Conservation (phyloP, 2,797 vertebrate genomes). For the Microctenopoma stevenorrisi region DNA sequence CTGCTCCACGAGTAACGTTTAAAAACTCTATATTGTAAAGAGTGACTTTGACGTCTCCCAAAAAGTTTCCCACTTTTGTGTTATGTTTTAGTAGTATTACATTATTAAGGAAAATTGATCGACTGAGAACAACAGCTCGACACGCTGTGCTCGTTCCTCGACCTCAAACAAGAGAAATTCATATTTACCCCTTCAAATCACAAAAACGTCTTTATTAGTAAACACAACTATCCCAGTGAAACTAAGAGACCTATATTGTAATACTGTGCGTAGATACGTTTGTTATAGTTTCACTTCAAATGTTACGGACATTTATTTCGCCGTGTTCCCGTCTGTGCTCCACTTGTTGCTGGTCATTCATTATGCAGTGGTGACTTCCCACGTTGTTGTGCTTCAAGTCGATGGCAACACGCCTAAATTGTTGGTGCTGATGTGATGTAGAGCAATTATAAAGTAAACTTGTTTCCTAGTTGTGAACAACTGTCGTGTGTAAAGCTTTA, state of each 20-base stretch:
- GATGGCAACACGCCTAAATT: constrained; percentile 39
- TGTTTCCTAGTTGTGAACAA: background rate
- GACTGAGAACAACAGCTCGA: constrained; percentile 72
- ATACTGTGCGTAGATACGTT: background rate
- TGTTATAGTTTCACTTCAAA: constrained; percentile 1
- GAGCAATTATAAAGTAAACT: too few relatives aligned
- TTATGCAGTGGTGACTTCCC: constrained; percentile 53
- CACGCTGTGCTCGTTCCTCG: constrained; percentile 48
- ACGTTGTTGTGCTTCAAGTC: constrained; percentile 51
- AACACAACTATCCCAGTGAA: accelerated
- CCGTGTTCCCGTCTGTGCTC: constrained; percentile 23
- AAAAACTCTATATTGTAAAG: accelerated
- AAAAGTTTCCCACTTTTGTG: background rate
- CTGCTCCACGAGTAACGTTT: background rate
- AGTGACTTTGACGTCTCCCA: accelerated
- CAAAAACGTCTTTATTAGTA: background rate
- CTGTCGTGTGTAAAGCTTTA: background rate
- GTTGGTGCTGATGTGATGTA: constrained; percentile 7
- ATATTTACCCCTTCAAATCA: background rate
- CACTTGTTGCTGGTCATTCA: constrained; percentile 78
- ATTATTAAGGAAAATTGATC: constrained; percentile 17
- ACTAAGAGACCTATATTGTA: accelerated
- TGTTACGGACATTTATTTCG: constrained; percentile 17
- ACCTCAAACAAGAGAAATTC: constrained; percentile 14
- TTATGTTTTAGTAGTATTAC: background rate